Evolutionary conservation across 2,797 vertebrate species (phyloP).

Genomic region (Diceros bicornis): DNA sequence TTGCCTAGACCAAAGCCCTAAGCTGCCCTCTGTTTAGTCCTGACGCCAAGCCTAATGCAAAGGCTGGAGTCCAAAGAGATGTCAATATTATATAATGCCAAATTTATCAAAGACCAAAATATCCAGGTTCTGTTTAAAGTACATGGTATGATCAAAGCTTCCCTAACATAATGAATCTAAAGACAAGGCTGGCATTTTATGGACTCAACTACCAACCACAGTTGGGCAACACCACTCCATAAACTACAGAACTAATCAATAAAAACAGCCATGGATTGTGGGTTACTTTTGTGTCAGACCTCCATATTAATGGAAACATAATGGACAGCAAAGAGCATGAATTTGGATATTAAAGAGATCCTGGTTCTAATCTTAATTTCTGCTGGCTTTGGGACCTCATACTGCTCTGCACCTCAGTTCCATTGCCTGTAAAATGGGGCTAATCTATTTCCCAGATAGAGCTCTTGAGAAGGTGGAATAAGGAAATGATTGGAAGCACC

Average conservation of each 20-base stretch:
- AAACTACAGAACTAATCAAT: conserved; percentile 12
- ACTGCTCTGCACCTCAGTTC: neutral
- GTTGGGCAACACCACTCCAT: neutral
- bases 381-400: neutral
- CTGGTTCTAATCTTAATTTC: conserved; percentile 34
- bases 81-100: neutral
- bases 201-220: neutral
- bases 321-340: neutral
- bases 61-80: neutral
- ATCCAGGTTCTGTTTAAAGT: neutral
- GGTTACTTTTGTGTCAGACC: neutral
- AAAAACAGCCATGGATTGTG: neutral
- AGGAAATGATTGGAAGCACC: neutral
- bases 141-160: neutral
- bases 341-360: neutral
- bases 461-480: neutral
- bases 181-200: conserved; percentile 26
- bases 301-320: neutral
- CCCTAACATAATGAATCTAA: neutral
- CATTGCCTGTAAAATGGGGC: neutral
- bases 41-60: neutral
- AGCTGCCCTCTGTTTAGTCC: neutral
- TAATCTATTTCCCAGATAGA: neutral
- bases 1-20: neutral
- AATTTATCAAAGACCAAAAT: conserved; percentile 46